phyloP scores from a whole-genome alignment of 2,888 invertebrate species.

The Dione juno region DNA sequence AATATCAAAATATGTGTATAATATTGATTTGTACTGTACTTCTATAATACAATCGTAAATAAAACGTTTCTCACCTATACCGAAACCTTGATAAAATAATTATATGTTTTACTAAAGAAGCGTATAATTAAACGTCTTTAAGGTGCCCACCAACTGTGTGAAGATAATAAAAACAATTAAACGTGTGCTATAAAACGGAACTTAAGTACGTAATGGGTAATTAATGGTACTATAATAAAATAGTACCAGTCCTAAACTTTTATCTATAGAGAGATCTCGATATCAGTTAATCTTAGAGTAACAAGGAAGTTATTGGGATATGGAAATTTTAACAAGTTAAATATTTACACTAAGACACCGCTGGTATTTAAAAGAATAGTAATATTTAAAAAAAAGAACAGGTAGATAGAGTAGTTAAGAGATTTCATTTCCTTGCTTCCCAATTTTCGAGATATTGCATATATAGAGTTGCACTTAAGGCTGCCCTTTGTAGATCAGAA shows the following conservation, averaged over 20 bases:
- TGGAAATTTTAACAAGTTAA: neutral
- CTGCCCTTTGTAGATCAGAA: too few relatives aligned
- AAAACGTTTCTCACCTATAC: slow-evolving; percentile 50
- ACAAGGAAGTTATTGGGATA: slow-evolving; percentile 19
- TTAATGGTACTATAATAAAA: slow-evolving; percentile 55
- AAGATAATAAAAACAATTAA: slow-evolving; percentile 72
- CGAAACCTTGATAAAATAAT: slow-evolving; percentile 61
- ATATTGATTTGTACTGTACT: neutral
- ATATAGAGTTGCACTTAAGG: too few relatives aligned
- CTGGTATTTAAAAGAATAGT: too few relatives aligned
- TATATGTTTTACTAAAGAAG: slow-evolving; percentile 53
- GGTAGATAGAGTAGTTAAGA: too few relatives aligned
- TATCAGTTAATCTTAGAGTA: slow-evolving; percentile 52
- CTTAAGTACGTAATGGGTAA: slow-evolving; percentile 60
- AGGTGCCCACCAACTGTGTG: slow-evolving; percentile 64
- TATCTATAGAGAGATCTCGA: slow-evolving; percentile 58
- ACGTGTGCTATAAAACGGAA: slow-evolving; percentile 50
- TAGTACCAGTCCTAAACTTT: slow-evolving; percentile 53
- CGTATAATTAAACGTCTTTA: slow-evolving; percentile 62
- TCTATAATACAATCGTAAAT: neutral
- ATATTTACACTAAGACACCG: neutral
- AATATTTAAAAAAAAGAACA: too few relatives aligned
- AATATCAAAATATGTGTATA: too few relatives aligned
- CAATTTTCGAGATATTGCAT: too few relatives aligned
- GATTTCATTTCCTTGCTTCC: too few relatives aligned